Evolutionary conservation across 2,888 invertebrate genomes (phyloP).

Genomic region (Hipparchia sbordonii): DNA sequence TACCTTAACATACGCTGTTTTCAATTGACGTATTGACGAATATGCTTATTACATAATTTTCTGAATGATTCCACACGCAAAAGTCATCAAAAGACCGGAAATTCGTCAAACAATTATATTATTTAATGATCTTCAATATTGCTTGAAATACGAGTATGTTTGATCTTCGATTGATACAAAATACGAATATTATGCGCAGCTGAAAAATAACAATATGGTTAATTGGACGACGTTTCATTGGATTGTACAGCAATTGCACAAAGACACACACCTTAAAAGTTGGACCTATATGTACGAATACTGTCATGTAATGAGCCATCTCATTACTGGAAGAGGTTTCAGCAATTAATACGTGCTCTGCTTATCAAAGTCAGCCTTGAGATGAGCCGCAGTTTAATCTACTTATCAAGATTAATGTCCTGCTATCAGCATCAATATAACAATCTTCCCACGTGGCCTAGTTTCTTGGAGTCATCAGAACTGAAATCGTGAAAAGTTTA

Average conservation of each 20-base stretch:
- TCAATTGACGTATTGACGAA: slow-evolving; percentile 1
- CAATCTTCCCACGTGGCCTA: slow-evolving; percentile 35
- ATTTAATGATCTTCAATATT: background rate
- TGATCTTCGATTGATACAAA: background rate
- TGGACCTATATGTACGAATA: background rate
- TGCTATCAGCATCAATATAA: slow-evolving; percentile 46
- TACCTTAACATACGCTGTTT: background rate
- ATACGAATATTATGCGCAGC: background rate
- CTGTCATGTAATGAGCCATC: too few species aligned
- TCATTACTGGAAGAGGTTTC: slow-evolving; percentile 17
- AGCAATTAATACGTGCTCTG: slow-evolving; percentile 36
- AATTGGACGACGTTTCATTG: background rate
- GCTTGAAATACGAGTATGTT: too few species aligned
- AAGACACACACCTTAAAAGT: background rate
- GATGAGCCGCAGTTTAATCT: slow-evolving; percentile 60
- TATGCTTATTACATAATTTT: background rate
- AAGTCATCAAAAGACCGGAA: background rate
- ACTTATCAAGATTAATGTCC: slow-evolving; percentile 72
- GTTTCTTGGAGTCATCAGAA: slow-evolving; percentile 1
- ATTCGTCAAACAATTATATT: background rate
- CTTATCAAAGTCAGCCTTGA: slow-evolving; percentile 71
- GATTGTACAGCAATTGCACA: background rate
- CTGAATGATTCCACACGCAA: background rate
- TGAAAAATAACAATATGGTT: background rate
- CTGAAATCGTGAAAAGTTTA: slow-evolving; percentile 24